These are phyloP conservation scores for Holacanthus passer DNA, from an alignment of 2,113 vertebrate genomes.

Conservation along the genomic window DNA sequence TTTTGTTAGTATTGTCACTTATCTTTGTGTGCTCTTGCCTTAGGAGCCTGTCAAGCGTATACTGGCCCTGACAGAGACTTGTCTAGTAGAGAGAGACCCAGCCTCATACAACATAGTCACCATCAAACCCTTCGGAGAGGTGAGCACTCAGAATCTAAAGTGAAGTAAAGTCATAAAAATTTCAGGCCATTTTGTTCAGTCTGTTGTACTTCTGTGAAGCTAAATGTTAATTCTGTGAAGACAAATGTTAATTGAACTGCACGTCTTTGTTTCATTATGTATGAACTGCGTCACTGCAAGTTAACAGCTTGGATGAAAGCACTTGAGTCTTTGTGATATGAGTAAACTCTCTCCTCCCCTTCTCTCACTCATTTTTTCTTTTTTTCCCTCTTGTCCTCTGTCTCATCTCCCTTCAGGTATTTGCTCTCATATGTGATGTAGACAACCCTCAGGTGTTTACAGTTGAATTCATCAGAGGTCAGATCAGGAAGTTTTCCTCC, in stretches of 20 bases:
- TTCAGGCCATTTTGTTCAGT: not conserved
- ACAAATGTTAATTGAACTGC: not conserved
- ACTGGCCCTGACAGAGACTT: conserved; percentile 95
- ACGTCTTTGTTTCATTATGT: conserved; percentile 31
- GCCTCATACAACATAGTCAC: conserved; percentile 98
- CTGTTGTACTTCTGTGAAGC: not conserved
- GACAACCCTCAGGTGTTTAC: conserved; percentile 98
- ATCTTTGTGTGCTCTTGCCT: conserved; percentile 14
- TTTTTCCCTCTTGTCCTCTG: conserved; percentile 30
- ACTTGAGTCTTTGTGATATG: conserved; percentile 6
- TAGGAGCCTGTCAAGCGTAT: conserved; percentile 96
- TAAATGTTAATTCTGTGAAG: conserved; percentile 8
- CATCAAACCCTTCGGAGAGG: conserved; percentile 96
- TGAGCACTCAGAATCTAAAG: conserved; percentile 62
- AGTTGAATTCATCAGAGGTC: conserved; percentile 97
- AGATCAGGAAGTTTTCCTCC: conserved; percentile 95
- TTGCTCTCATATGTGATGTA: conserved; percentile 94
- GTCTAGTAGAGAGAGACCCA: conserved; percentile 96
- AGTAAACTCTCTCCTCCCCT: not conserved
- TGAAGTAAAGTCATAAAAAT: not conserved
- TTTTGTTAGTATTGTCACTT: not conserved
- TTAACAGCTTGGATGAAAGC: conserved; percentile 9
- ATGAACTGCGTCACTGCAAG: conserved; percentile 19
- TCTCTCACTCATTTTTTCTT: too few relatives aligned
- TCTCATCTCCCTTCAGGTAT: conserved; percentile 85